Base-by-base conservation (phyloP, 2,888 invertebrate genomes). In the Gisinianus flammeolus region DNA sequence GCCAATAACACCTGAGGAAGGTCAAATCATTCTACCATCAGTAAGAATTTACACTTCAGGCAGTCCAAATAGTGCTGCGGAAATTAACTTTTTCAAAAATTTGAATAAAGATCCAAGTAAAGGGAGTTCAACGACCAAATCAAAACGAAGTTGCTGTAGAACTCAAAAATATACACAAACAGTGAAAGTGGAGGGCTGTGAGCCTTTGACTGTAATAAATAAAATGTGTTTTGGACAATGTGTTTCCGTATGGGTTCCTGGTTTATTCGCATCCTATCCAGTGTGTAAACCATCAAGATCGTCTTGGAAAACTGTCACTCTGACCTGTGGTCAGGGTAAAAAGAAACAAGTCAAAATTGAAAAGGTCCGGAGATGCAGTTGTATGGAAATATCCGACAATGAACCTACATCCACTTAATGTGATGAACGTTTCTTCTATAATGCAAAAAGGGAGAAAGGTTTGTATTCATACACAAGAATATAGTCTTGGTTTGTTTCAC, bases 141-240 rank as follows among this genome's bases (percentile, higher is more conserved):
- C 80, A 33, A 81, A 81, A 64, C 54, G 79, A 33, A 83, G 80
- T 70, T 84, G 84, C 56, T 84, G 84, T 69, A 78, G 82, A 56
- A 83, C 83, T 22, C 83, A 83, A 58, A 84, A 83, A 76, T 84
- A 84, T 62, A 81, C 81, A n/a, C 84, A 84, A 71, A 81, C 83
- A 2, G 79, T 84, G 35, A 83, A 83, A 64, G 64, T 82, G n/a
- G 82, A 83, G 31, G 84, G 84, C 26, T 84, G 84, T 75, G 82
- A 84, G 73, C 82, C 84, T 2, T 58, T 83, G 66, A 83, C 80
- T 22, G 79, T 84, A 30, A 79, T 81, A 4, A 84, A 84, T 74
- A 78, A 80, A 79, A 83, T 84, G 82, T 84, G 84, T 68, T 81
- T 81, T 76, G 84, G 84, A 12, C 82, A 82, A 58, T 84, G 84